Evolutionary conservation across 2,113 vertebrate species (phyloP).

Genomic region (Picathartes gymnocephalus): DNA sequence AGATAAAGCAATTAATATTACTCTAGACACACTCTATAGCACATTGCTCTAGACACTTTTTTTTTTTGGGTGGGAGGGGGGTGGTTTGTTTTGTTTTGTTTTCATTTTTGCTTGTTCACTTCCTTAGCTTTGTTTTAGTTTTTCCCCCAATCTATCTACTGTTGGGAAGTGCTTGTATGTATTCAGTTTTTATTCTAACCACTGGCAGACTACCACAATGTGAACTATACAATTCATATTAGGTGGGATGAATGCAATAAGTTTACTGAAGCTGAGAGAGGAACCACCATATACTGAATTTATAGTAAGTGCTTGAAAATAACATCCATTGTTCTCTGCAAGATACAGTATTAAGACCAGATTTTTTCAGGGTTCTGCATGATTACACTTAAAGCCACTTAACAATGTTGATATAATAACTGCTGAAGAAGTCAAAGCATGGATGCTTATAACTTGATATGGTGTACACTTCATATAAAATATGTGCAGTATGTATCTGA

Average conservation of each 20-base stretch:
- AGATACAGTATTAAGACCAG: conserved; percentile 34
- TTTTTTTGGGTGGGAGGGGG: too few relatives aligned
- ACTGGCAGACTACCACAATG: neutral
- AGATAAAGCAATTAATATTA: neutral
- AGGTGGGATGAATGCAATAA: neutral
- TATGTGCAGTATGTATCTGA: neutral
- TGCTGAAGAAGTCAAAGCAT: conserved; percentile 1
- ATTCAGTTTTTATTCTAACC: neutral
- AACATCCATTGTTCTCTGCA: neutral
- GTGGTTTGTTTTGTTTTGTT: neutral
- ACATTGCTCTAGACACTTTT: neutral
- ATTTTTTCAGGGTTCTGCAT: conserved; percentile 28
- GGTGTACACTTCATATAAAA: neutral
- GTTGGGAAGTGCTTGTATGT: neutral
- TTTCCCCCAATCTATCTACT: neutral
- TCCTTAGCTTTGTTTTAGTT: neutral
- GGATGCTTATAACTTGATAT: neutral
- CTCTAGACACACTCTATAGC: neutral
- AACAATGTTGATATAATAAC: neutral
- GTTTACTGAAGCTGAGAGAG: neutral
- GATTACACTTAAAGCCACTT: neutral
- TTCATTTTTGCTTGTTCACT: neutral
- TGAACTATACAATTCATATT: neutral
- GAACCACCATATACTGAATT: neutral
- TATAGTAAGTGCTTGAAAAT: neutral